Evolutionary conservation across 1,140 invertebrate genomes (phyloP).

Genomic region (Steinernema khuongi): DNA sequence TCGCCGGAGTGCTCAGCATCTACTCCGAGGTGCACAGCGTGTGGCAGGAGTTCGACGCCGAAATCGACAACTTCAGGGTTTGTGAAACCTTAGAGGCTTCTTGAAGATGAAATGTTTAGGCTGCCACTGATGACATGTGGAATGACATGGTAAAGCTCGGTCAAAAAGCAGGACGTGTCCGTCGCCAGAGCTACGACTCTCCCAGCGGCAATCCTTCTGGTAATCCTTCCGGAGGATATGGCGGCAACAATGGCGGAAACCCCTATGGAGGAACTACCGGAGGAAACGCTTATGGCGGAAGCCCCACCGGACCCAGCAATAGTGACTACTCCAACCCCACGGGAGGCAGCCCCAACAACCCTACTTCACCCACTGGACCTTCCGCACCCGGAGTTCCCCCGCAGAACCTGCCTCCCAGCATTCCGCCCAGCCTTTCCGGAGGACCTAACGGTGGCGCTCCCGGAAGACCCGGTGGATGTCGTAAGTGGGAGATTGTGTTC

Average conservation of each 20-base stretch:
- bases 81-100: neutral
- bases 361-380: no score
- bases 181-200: constrained; percentile 33
- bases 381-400: constrained; percentile 27
- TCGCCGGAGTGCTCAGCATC: constrained; percentile 34
- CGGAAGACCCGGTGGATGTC: constrained; percentile 25
- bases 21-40: constrained; percentile 32
- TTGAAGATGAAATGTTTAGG: constrained; percentile 14
- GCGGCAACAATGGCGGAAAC: neutral
- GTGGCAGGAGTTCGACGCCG: constrained; percentile 33
- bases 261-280: no score
- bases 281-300: no score
- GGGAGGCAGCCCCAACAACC: no score
- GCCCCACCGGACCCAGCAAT: neutral
- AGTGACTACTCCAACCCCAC: no score
- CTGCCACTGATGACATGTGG: constrained; percentile 38
- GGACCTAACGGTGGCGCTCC: constrained; percentile 25
- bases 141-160: constrained; percentile 35
- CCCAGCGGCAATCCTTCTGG: constrained; percentile 13
- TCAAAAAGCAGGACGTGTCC: constrained; percentile 21
- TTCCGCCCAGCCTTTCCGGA: constrained; percentile 33
- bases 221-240: neutral
- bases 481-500: constrained; percentile 25
- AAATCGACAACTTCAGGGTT: constrained; percentile 37
- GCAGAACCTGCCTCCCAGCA: constrained; percentile 29